Base-by-base conservation (phyloP, 2,888 invertebrate genomes). In the Ceraclea dissimilis region DNA sequence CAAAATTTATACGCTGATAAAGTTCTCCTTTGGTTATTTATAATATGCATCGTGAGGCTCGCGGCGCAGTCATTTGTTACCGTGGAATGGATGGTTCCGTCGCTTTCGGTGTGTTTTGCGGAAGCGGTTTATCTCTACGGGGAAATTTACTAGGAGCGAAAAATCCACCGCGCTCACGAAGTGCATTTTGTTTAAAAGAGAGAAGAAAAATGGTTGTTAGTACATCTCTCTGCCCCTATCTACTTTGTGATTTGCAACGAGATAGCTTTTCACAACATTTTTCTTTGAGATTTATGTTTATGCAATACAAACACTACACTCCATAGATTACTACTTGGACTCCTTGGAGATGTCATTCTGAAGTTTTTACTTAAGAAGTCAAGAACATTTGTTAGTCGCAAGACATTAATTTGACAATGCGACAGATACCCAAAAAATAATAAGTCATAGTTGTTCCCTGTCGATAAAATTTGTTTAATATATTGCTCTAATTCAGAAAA, bases 1-100 rank as follows among this genome's bases (percentile, higher is more conserved):
- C 55, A 57, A 59, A 61, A 59, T 52, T 59, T 59, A 61, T 61
- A 49, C 59, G 20, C 61, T 51, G 61, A 61, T 61, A 61, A 61
- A 61, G 59, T 51, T 51, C 55, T 54, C 53, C 53, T 55, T 61
- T 57, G 46, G 59, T 57, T 61, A 56, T 58, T 60, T 60, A 60
- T 56, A 56, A 52, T 53, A 56, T 56, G 53, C 58, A 56, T 56
- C 60, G 58, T 56, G 60, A 51, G 57, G 49, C 51, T 22, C 54
- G 51, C 18, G 54, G 50, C 34, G 48, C 52, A n/a, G 48, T 33
- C 46, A 51, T 55, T 55, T 51, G 55, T 51, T 43, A 52, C 47
- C 33, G 34, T 19, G 19, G 49, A 31, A 50, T 49, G 31, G 49
- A 49, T 39, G 43, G 33, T 19, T 22, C 39, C 43, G 34, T 51